These are phyloP conservation scores for Iguana delicatissima DNA, from an alignment of 2,797 vertebrate species.

Conservation along the genomic window DNA sequence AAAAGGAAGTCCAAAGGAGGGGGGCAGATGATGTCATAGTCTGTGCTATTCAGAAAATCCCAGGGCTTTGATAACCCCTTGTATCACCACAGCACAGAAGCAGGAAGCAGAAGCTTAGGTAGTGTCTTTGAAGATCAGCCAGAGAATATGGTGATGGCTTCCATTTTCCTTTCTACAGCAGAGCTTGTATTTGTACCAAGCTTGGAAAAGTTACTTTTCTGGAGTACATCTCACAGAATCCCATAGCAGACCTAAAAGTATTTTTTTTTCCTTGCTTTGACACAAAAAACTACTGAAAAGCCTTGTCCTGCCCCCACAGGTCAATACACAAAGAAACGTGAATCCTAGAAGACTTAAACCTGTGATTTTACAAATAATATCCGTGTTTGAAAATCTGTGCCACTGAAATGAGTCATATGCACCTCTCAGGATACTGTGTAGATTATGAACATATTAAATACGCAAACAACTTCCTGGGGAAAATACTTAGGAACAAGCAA, in stretches of 20 bases:
- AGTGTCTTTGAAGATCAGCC: too few relatives aligned
- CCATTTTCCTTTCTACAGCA: background rate
- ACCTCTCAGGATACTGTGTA: background rate
- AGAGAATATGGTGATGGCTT: background rate
- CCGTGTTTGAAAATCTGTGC: background rate
- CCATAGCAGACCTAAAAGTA: too few relatives aligned
- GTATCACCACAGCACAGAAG: too few relatives aligned
- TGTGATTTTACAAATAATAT: background rate
- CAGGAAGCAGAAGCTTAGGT: background rate
- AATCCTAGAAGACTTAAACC: background rate
- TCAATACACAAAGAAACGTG: background rate
- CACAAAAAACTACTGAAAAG: background rate
- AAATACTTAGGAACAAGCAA: background rate
- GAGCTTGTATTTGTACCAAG: background rate
- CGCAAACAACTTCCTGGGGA: background rate
- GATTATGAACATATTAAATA: background rate
- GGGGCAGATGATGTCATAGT: background rate
- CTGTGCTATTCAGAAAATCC: too few relatives aligned
- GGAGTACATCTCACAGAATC: too few relatives aligned
- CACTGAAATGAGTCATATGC: background rate
- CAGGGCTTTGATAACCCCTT: too few relatives aligned
- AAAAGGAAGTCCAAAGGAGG: background rate
- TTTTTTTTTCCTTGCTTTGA: too few relatives aligned
- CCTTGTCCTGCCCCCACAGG: background rate
- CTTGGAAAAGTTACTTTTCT: too few relatives aligned